A percentile compares a stretch with the other conserved stretches of the same genome.
Conservation (phyloP, 2,888 invertebrate genomes). For the Limenitis camilla region DNA sequence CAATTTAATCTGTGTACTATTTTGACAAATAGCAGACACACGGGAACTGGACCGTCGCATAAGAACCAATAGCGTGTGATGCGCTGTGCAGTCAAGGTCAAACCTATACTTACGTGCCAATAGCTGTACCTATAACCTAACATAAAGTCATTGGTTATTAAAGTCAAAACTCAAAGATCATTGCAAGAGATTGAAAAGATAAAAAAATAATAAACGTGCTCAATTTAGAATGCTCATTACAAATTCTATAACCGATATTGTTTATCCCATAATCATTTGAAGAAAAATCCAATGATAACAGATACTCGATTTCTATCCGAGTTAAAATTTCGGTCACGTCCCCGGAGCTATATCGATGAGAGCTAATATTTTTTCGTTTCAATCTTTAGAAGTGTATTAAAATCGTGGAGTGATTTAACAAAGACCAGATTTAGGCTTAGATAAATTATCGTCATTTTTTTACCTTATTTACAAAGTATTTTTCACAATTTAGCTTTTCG, state of each 20-base stretch:
- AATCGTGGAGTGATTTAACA: conserved; percentile 30
- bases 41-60: no score
- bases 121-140: no score
- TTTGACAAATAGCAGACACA: no score
- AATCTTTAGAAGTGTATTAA: conserved; percentile 37
- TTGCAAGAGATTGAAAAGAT: no score
- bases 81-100: no score
- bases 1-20: no score
- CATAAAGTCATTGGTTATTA: no score
- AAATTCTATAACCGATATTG: background rate
- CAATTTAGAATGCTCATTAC: background rate
- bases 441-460: background rate
- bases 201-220: background rate
- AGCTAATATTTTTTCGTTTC: conserved; percentile 38
- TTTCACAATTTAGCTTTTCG: background rate
- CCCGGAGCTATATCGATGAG: conserved; percentile 25
- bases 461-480: no score
- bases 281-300: conserved; percentile 4
- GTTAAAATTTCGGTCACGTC: conserved; percentile 35
- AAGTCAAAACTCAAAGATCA: no score
- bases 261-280: conserved; percentile 1
- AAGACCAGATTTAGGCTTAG: conserved; percentile 7
- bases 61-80: no score
- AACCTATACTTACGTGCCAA: no score
- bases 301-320: conserved; percentile 15